These are phyloP conservation scores for Pachyuromys duprasi DNA, from an alignment of 2,797 vertebrate species.

Conservation along the genomic window DNA sequence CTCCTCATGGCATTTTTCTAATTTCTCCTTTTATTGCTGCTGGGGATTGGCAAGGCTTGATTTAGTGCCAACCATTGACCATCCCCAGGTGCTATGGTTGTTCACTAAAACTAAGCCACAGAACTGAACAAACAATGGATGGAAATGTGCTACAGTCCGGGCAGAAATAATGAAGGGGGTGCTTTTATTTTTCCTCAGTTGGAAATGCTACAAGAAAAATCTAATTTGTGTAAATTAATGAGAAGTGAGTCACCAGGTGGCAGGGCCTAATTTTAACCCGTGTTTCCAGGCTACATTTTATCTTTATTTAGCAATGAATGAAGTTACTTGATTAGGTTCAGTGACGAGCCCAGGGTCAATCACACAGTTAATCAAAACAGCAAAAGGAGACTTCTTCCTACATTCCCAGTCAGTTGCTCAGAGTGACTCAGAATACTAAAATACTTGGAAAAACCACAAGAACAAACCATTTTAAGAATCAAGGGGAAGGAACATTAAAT, in stretches of 20 bases:
- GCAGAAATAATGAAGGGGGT: not conserved
- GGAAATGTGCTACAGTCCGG: not conserved
- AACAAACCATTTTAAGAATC: conserved; percentile 44
- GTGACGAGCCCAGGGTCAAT: conserved; percentile 65
- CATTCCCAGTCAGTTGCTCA: conserved; percentile 78
- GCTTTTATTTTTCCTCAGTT: not conserved
- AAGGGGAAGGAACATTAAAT: conserved; percentile 52
- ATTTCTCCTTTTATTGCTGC: not conserved
- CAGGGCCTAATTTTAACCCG: conserved; percentile 67
- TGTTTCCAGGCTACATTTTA: conserved; percentile 38
- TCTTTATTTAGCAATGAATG: conserved; percentile 74
- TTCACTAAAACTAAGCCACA: not conserved
- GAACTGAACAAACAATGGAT: not conserved
- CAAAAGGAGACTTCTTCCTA: conserved; percentile 10
- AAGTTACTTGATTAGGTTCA: conserved; percentile 67
- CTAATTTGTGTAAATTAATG: conserved; percentile 51
- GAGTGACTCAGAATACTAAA: conserved; percentile 74
- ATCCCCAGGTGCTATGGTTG: not conserved
- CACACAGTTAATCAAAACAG: conserved; percentile 71
- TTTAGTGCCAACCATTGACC: not conserved
- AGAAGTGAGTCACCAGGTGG: conserved; percentile 46
- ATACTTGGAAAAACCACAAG: conserved; percentile 71
- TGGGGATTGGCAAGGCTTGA: not conserved
- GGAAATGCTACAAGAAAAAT: conserved; percentile 58
- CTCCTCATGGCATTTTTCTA: not conserved